Percentiles rank a stretch among this genome's conserved stretches.
phyloP scores from a whole-genome alignment of 2,797 vertebrate species.

The Hydrophis major region DNA sequence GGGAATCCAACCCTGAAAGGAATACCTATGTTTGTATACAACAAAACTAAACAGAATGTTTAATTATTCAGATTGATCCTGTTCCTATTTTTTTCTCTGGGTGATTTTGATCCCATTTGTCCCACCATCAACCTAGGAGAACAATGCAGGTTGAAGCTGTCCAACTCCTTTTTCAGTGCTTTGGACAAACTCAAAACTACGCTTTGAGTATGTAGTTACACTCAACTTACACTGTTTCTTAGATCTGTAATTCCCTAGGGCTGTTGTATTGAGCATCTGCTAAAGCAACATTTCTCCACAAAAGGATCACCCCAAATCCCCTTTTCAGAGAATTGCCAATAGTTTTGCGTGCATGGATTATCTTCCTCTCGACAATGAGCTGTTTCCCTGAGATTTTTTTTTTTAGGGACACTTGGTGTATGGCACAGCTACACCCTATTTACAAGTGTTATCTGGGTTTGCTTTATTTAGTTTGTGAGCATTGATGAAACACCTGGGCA shows the following conservation, averaged over 20 bases:
- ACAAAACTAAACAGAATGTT: conserved; percentile 15
- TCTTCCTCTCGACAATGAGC: not conserved
- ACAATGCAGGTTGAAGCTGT: conserved; percentile 31
- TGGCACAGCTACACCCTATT: not conserved
- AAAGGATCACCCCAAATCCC: not conserved
- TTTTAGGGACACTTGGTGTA: not conserved
- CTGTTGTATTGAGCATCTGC: not conserved
- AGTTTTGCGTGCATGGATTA: not conserved
- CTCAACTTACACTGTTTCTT: not conserved
- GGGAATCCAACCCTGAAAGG: conserved; percentile 31
- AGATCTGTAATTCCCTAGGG: not conserved
- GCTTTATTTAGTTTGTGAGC: not conserved
- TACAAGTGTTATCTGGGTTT: not conserved
- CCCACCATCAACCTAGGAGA: not conserved
- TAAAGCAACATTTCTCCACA: not conserved
- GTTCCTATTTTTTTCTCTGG: conserved; percentile 2
- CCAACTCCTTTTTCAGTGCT: conserved; percentile 50
- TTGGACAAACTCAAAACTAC: conserved; percentile 40
- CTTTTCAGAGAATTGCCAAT: not conserved
- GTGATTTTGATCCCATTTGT: conserved; percentile 45
- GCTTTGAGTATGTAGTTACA: not conserved
- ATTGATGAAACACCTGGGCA: not conserved
- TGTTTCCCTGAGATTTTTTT: not conserved
- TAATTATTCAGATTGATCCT: conserved; percentile 26
- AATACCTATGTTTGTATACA: not conserved